Percentiles rank a stretch among this genome's conserved stretches.
Evolutionary conservation across 2,888 invertebrate species (phyloP).

Genomic region (Aleiodes testaceus): DNA sequence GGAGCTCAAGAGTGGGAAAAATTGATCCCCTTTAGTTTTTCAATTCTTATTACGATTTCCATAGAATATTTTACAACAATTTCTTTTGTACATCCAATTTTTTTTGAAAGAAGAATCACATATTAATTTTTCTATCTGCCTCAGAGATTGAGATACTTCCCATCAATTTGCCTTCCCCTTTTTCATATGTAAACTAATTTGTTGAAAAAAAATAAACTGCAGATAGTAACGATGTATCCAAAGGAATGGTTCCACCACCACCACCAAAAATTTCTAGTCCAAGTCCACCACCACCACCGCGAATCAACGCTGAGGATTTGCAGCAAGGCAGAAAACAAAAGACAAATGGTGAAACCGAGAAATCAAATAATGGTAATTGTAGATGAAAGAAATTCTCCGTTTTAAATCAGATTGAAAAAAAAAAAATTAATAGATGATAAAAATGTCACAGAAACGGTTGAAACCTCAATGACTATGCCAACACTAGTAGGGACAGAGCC

Average conservation of each 20-base stretch:
- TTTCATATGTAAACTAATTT: neutral
- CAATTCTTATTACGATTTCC: too few species aligned
- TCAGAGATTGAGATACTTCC: too few species aligned
- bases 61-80: too few species aligned
- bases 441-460: slow-evolving; percentile 31
- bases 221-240: slow-evolving; percentile 1
- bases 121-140: too few species aligned
- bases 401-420: too few species aligned
- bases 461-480: slow-evolving; percentile 54
- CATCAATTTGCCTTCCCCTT: too few species aligned
- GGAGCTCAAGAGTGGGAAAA: too few species aligned
- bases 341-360: slow-evolving; percentile 54
- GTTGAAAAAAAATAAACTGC: neutral
- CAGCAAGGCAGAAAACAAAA: slow-evolving; percentile 58
- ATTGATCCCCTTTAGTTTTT: too few species aligned
- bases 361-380: slow-evolving; percentile 7
- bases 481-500: slow-evolving; percentile 68
- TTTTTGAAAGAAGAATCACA: too few species aligned
- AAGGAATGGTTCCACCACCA: slow-evolving; percentile 55
- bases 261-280: slow-evolving; percentile 66
- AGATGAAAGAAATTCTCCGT: neutral
- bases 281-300: slow-evolving; percentile 71
- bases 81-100: too few species aligned
- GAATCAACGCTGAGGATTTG: slow-evolving; percentile 66
- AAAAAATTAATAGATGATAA: slow-evolving; percentile 20